These are phyloP conservation scores for Hemaris fuciformis DNA, from an alignment of 2,888 invertebrate genomes.

Conservation along the genomic window DNA sequence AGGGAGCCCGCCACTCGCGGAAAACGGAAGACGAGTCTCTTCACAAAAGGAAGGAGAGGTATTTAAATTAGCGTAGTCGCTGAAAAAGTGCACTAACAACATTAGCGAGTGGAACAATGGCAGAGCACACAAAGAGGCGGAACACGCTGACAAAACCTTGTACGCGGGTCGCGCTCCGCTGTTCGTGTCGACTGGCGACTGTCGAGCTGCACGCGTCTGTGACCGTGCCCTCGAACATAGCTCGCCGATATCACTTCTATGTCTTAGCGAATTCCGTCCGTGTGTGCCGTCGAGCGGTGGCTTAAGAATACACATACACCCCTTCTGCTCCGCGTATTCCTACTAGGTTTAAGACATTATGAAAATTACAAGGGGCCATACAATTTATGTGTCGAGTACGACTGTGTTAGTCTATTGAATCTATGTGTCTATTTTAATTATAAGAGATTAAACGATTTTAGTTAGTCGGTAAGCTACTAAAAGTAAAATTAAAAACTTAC, in stretches of 20 bases:
- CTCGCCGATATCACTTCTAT: background rate
- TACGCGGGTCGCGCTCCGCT: conserved; percentile 35
- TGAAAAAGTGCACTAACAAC: conserved; percentile 81
- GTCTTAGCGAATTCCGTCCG: background rate
- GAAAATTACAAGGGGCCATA: background rate
- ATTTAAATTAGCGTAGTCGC: conserved; percentile 80
- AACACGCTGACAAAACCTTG: conserved; percentile 54
- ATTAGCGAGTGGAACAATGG: conserved; percentile 78
- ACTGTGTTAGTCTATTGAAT: too few species aligned
- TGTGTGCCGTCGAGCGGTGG: background rate
- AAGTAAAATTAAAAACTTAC: too few species aligned
- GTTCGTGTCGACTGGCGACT: background rate
- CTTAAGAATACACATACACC: background rate
- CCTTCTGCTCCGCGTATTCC: background rate
- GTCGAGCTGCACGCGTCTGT: background rate
- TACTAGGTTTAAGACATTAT: background rate
- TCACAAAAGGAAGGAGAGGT: conserved; percentile 77
- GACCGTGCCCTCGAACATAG: background rate
- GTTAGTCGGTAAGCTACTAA: too few species aligned
- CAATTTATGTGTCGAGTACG: background rate
- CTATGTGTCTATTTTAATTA: too few species aligned
- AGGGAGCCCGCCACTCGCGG: conserved; percentile 71
- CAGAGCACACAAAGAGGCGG: conserved; percentile 66
- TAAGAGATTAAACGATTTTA: too few species aligned
- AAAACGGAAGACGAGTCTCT: conserved; percentile 78